Conservation (phyloP, 2,797 vertebrate genomes). For the Pseudochaenichthys georgianus region DNA sequence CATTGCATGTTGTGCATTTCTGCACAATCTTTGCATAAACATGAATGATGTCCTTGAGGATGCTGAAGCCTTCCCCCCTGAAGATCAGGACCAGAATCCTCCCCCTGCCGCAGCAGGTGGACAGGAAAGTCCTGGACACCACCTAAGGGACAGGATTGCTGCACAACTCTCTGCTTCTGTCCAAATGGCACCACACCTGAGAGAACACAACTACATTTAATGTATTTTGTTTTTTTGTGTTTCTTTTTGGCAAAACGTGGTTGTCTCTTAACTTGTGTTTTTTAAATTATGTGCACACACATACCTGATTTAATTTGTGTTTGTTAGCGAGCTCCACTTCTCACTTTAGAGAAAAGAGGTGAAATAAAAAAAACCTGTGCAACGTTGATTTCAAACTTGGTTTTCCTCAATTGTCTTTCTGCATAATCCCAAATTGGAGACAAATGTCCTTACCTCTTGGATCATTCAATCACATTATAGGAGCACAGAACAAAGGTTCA, state of each 20-base stretch:
- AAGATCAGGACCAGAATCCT: background rate
- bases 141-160: background rate
- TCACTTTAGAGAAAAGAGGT: background rate
- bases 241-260: no score
- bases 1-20: background rate
- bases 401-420: background rate
- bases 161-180: background rate
- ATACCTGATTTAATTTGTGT: background rate
- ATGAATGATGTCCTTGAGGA: background rate
- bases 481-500: no score
- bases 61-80: background rate
- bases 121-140: background rate
- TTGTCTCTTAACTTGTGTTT: background rate
- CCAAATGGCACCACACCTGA: background rate
- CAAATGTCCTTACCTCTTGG: background rate
- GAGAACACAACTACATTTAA: background rate
- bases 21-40: background rate
- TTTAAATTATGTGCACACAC: background rate
- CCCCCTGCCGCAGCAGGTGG: background rate
- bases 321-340: background rate
- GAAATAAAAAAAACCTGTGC: background rate
- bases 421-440: background rate
- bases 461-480: background rate
- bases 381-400: background rate
- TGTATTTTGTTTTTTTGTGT: background rate